Conservation (phyloP, 2,113 vertebrate species). For the Bufo bufo region DNA sequence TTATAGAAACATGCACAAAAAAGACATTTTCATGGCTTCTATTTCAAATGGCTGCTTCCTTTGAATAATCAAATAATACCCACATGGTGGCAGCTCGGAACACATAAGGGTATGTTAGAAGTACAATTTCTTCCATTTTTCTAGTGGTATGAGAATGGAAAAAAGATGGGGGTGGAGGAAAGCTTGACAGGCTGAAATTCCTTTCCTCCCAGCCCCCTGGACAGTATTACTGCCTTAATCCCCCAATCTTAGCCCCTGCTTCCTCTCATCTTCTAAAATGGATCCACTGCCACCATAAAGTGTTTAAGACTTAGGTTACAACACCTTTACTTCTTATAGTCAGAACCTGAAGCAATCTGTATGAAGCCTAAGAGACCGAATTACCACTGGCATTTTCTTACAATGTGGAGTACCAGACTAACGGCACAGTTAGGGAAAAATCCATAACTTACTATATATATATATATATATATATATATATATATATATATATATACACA, state of each 20-base stretch:
- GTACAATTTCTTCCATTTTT: conserved; percentile 4
- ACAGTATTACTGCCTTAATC: conserved; percentile 43
- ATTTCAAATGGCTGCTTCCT: conserved; percentile 1
- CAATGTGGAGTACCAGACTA: too few species aligned
- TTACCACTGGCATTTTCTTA: background rate
- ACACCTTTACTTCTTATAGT: background rate
- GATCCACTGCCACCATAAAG: background rate
- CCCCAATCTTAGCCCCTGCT: conserved; percentile 25
- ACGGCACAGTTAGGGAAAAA: background rate
- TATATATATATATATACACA: too few species aligned
- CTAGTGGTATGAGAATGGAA: background rate
- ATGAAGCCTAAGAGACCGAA: background rate
- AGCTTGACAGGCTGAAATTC: conserved; percentile 39
- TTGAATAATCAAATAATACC: conserved; percentile 6
- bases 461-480: too few species aligned
- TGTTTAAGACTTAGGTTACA: background rate
- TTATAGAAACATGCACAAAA: background rate
- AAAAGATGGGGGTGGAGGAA: conserved; percentile 29
- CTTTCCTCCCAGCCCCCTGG: conserved; percentile 51
- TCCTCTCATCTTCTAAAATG: conserved; percentile 44
- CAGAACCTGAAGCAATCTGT: background rate
- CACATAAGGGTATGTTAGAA: conserved; percentile 43
- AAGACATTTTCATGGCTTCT: background rate
- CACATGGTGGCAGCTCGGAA: conserved; percentile 26
- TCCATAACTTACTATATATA: too few species aligned